Evolutionary conservation across 1,140 invertebrate species (phyloP), one percentile per base, ranked within the genome.

Genomic region (Diabrotica undecimpunctata): DNA sequence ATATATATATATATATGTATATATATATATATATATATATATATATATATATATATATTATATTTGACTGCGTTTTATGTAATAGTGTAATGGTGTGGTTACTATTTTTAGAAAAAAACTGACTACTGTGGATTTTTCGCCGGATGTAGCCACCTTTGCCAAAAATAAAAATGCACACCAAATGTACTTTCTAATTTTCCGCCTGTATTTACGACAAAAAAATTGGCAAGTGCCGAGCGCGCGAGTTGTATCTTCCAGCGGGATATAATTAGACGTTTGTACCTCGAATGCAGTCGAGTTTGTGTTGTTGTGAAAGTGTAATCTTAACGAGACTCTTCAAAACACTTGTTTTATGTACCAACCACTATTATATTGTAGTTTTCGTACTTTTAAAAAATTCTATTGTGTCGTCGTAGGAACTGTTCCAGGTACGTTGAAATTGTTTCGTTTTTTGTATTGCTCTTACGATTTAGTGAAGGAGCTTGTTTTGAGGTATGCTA

Each of bases 321-420:
- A 46, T 10, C n/a, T 6, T 46, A 46, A 46, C 41, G 41, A 46
- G 41, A 46, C n/a, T 46, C 41, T 46, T 46, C 8, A 46, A 46
- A 46, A 46, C 41, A 46, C 41, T 46, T 46, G 41, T 46, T 46
- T n/a, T 46, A 46, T 46, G n/a, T n/a, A 46, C 41, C n/a, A 46
- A 46, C 41, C 41, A 46, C 41, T 46, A 46, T 46, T n/a, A 25
- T 25, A n/a, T 46, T 46, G 41, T 46, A 10, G 8, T 10, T n/a
- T 46, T 46, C n/a, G 41, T 46, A 5, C n/a, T 46, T 46, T 8
- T 10, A 10, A n/a, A 46, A 46, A 46, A n/a, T 46, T 46, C 41
- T n/a, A 46, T 46, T 46, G 41, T 46, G 41, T 46, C 6, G n/a
- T 6, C 8, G 3, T 46, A 46, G 8, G 25, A 25, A 6, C n/a